Conservation (phyloP, 2,113 vertebrate genomes). For the Gadus chalcogrammus region DNA sequence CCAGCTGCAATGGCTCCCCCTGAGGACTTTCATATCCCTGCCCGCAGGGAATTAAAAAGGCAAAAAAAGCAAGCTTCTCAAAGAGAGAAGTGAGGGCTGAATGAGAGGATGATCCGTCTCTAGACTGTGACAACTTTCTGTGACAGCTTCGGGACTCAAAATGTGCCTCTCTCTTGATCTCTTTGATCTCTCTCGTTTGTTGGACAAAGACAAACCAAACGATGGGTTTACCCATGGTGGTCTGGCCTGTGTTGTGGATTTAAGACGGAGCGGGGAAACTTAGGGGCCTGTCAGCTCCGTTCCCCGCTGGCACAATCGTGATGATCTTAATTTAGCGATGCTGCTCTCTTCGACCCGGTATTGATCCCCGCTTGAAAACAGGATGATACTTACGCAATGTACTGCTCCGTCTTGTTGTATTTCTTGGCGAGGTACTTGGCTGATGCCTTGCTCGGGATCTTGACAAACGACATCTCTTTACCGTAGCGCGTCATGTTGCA, state of each 20-base stretch:
- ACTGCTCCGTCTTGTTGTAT: constrained; percentile 98
- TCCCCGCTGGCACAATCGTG: too few relatives aligned
- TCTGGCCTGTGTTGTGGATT: too few relatives aligned
- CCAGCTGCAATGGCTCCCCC: constrained; percentile 24
- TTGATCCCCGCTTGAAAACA: not conserved
- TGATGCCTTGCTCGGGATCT: constrained; percentile 97
- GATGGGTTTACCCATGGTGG: not conserved
- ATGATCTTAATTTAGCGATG: too few relatives aligned
- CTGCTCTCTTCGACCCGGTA: too few relatives aligned
- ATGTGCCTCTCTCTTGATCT: not conserved
- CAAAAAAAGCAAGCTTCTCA: constrained; percentile 6
- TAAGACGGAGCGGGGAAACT: too few relatives aligned
- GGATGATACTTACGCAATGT: constrained; percentile 83
- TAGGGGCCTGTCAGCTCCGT: too few relatives aligned
- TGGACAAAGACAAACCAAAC: constrained; percentile 10
- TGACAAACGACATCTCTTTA: constrained; percentile 98
- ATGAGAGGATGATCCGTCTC: too few relatives aligned
- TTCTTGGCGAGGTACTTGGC: constrained; percentile 99
- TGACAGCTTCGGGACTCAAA: too few relatives aligned
- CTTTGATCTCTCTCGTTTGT: constrained; percentile 38
- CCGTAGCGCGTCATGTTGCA: constrained; percentile 94
- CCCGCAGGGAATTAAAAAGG: constrained; percentile 1
- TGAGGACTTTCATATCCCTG: constrained; percentile 21
- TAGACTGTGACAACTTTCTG: too few relatives aligned
- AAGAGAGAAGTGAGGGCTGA: constrained; percentile 17